phyloP scores from a whole-genome alignment of 2,797 vertebrate species.

The Danio choprae region DNA sequence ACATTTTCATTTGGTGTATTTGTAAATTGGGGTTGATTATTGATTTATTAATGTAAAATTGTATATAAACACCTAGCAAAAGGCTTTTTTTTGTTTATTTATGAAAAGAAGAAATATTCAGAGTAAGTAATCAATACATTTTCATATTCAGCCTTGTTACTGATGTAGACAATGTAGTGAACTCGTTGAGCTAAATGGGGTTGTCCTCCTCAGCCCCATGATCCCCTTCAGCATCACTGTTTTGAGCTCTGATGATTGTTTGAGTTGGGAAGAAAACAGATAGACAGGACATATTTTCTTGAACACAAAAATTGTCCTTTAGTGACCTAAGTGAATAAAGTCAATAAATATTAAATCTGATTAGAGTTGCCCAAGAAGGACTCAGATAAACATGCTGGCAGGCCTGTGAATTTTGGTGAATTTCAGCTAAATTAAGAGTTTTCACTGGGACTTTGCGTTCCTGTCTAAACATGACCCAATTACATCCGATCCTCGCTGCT shows the following conservation, averaged over 20 bases:
- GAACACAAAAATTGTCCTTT: not conserved
- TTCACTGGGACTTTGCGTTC: conserved; percentile 23
- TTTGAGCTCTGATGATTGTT: conserved; percentile 15
- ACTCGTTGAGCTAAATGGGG: not conserved
- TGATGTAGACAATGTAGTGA: not conserved
- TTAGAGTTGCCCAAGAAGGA: conserved; percentile 22
- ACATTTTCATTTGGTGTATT: no score
- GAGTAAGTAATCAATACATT: no score
- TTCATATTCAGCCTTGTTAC: not conserved
- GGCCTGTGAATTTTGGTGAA: conserved; percentile 6
- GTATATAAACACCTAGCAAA: no score
- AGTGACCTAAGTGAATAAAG: conserved; percentile 20
- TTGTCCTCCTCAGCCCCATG: not conserved
- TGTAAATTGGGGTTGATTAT: no score
- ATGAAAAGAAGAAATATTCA: no score
- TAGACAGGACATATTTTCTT: conserved; percentile 1
- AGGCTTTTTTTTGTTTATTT: no score
- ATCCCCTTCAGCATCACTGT: not conserved
- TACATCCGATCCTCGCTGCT: conserved; percentile 16
- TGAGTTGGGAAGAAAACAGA: conserved; percentile 22
- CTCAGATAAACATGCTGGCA: conserved; percentile 3
- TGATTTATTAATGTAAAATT: no score
- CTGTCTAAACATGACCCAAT: conserved; percentile 46
- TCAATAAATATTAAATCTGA: conserved; percentile 27
- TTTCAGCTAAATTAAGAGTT: conserved; percentile 16